A percentile compares a stretch with the other conserved stretches of the same genome.
Evolutionary conservation across 2,797 vertebrate species (phyloP).

Genomic region (Psittacula echo): DNA sequence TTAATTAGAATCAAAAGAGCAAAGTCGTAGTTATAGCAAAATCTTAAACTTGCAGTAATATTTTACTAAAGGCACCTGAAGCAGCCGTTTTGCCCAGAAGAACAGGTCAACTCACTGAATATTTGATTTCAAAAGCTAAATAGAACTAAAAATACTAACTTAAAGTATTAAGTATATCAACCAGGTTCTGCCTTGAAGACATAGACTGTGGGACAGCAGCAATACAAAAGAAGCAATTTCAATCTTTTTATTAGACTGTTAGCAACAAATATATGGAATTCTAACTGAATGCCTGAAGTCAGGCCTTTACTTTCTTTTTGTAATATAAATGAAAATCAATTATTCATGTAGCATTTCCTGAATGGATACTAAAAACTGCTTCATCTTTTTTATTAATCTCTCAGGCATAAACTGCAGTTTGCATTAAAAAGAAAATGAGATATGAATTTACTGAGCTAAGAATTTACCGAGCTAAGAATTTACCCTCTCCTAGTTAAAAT

Average conservation of each 20-base stretch:
- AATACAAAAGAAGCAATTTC: neutral
- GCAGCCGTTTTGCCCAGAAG: neutral
- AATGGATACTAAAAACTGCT: neutral
- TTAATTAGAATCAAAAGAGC: conserved; percentile 5
- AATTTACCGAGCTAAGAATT: neutral
- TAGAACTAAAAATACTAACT: conserved; percentile 7
- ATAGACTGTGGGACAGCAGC: neutral
- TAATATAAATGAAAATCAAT: conserved; percentile 27
- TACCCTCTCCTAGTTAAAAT: neutral
- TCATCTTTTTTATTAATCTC: conserved; percentile 27
- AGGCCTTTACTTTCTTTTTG: neutral
- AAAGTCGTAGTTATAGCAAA: neutral
- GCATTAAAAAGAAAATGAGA: neutral
- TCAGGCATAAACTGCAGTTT: neutral
- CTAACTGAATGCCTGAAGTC: neutral
- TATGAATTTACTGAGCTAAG: neutral
- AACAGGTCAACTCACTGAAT: neutral
- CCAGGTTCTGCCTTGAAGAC: neutral
- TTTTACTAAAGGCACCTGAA: neutral
- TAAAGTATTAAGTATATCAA: neutral
- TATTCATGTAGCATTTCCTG: conserved; percentile 4
- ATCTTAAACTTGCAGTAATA: neutral
- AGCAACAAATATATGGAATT: neutral
- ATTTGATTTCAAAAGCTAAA: neutral
- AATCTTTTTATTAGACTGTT: neutral